Evolutionary conservation across 1,140 invertebrate species (phyloP).

Genomic region (Thaumetopoea pityocampa): DNA sequence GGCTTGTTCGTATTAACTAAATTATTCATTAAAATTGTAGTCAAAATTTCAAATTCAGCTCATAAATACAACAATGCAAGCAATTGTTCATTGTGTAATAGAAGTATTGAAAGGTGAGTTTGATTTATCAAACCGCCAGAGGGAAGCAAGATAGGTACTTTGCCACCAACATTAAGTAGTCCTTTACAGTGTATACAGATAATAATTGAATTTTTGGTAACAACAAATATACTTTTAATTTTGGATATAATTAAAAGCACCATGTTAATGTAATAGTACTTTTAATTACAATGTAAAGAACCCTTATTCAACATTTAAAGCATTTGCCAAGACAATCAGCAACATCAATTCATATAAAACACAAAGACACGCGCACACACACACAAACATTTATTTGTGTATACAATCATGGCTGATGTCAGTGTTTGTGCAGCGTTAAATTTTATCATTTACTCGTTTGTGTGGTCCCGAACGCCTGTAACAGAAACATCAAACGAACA

Average conservation of each 20-base stretch:
- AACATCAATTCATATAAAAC: conserved; percentile 52
- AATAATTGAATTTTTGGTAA: too few relatives aligned
- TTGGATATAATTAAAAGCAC: conserved; percentile 9
- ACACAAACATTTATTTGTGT: conserved; percentile 13
- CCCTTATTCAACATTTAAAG: conserved; percentile 56
- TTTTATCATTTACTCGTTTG: conserved; percentile 1
- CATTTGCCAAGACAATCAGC: conserved; percentile 59
- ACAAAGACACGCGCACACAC: too few relatives aligned
- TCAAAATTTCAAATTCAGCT: conserved; percentile 32
- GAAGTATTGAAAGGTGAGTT: conserved; percentile 37
- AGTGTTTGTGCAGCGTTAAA: conserved; percentile 28
- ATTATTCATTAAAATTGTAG: background rate
- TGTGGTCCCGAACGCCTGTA: conserved; percentile 9
- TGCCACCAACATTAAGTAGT: conserved; percentile 39
- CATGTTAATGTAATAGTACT: background rate
- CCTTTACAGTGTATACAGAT: conserved; percentile 49
- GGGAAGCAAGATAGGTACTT: conserved; percentile 47
- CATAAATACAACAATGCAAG: conserved; percentile 51
- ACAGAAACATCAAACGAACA: conserved; percentile 5
- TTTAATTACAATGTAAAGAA: conserved; percentile 31
- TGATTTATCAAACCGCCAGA: conserved; percentile 32
- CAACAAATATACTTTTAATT: too few relatives aligned
- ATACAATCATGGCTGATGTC: conserved; percentile 28
- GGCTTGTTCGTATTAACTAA: background rate
- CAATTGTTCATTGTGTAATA: conserved; percentile 42